These are phyloP conservation scores for Darevskia nairensis DNA, from an alignment of 2,797 vertebrate genomes.

Conservation along the genomic window DNA sequence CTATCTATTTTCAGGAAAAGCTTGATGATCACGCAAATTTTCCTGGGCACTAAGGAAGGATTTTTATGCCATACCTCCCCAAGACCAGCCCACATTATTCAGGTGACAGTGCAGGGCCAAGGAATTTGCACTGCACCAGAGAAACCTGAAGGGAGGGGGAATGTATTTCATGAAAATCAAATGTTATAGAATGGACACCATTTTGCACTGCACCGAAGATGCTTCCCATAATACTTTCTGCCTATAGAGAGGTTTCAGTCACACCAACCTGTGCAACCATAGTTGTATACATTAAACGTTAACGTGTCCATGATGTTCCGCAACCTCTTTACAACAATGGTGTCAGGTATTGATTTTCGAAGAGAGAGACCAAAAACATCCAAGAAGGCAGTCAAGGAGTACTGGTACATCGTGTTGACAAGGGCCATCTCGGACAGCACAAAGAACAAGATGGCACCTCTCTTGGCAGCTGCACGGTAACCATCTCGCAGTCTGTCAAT, in stretches of 20 bases:
- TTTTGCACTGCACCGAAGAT: not conserved
- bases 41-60: not conserved
- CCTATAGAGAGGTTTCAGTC: rapidly evolving
- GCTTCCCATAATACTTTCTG: not conserved
- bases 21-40: not conserved
- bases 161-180: not conserved
- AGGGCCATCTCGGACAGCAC: conserved; percentile 94
- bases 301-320: conserved; percentile 90
- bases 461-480: conserved; percentile 91
- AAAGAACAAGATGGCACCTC: conserved; percentile 94
- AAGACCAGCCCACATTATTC: not conserved
- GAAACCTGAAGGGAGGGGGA: not conserved
- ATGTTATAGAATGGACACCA: not conserved
- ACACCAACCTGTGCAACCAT: conserved; percentile 91
- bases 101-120: not conserved
- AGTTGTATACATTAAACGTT: conserved; percentile 93
- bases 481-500: conserved; percentile 92
- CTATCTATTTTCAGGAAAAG: not conserved
- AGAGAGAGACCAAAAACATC: conserved; percentile 91
- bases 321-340: conserved; percentile 83
- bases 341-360: conserved; percentile 86
- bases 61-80: not conserved
- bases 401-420: conserved; percentile 97
- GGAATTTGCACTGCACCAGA: not conserved
- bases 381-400: conserved; percentile 91